A percentile compares a stretch with the other conserved stretches of the same genome.
These are phyloP conservation scores for Coelopa frigida DNA, from an alignment of 1,140 invertebrate genomes.

Conservation along the genomic window DNA sequence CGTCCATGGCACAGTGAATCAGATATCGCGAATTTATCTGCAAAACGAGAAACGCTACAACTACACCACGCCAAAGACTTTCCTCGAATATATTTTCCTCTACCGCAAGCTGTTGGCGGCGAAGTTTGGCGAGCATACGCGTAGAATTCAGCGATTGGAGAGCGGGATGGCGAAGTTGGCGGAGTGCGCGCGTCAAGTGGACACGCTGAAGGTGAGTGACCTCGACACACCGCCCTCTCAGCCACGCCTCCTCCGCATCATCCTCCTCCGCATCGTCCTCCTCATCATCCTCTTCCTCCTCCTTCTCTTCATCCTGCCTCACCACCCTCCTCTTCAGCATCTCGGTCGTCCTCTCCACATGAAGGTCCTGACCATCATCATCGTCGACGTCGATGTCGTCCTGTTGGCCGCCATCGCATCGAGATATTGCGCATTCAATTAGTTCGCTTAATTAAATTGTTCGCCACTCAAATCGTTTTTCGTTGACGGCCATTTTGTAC, in stretches of 20 bases:
- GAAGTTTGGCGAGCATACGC: constrained; percentile 67
- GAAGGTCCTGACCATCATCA: background rate
- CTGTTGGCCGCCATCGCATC: background rate
- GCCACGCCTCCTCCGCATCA: background rate
- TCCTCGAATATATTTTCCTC: constrained; percentile 86
- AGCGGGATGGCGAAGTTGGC: constrained; percentile 83
- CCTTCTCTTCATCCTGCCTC: background rate
- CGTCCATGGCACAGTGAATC: constrained; percentile 83
- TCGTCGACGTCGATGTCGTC: background rate
- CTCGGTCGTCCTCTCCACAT: background rate
- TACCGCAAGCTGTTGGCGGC: constrained; percentile 77
- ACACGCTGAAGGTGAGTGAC: constrained; percentile 49
- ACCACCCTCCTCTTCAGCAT: background rate
- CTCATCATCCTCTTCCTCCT: background rate
- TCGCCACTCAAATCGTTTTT: too few species aligned
- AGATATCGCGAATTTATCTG: constrained; percentile 76
- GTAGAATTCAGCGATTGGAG: constrained; percentile 72
- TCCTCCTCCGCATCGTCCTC: background rate
- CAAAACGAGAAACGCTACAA: constrained; percentile 87
- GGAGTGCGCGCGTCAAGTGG: constrained; percentile 76
- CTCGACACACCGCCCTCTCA: background rate
- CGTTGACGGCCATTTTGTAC: too few species aligned
- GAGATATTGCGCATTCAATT: too few species aligned
- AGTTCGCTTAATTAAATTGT: too few species aligned
- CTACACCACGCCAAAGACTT: constrained; percentile 95